Conservation (phyloP, 2,113 vertebrate species). For the Columba janthina region DNA sequence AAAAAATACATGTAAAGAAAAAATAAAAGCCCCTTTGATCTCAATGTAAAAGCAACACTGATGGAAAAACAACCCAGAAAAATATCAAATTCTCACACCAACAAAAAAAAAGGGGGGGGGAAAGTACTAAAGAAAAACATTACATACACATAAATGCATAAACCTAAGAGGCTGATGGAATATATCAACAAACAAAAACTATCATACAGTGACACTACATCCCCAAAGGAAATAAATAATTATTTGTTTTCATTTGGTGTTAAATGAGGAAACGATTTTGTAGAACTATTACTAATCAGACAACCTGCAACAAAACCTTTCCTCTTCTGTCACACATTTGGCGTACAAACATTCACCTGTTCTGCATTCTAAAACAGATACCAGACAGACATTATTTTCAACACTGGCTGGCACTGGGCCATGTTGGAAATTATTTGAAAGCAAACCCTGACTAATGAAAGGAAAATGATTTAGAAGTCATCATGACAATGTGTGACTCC, state of each 20-base stretch:
- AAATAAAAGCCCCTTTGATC: background rate
- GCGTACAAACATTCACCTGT: background rate
- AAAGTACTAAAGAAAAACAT: background rate
- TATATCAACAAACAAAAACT: background rate
- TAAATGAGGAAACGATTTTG: constrained; percentile 33
- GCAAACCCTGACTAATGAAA: background rate
- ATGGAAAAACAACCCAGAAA: constrained; percentile 21
- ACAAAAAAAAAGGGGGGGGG: background rate
- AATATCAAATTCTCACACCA: background rate
- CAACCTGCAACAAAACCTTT: background rate
- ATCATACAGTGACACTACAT: background rate
- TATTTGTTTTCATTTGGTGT: background rate
- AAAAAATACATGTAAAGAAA: constrained; percentile 66
- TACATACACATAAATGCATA: constrained; percentile 12
- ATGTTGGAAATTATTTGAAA: background rate
- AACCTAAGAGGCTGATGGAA: constrained; percentile 22
- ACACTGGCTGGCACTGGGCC: background rate
- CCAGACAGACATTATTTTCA: background rate
- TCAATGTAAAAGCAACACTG: constrained; percentile 10
- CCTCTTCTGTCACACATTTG: background rate
- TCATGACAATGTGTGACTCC: background rate
- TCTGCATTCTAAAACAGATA: constrained; percentile 15
- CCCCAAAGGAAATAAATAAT: constrained; percentile 39
- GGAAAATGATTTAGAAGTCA: background rate
- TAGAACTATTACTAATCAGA: constrained; percentile 20